Conservation (phyloP, 2,797 vertebrate genomes). For the Esox masquinongy region DNA sequence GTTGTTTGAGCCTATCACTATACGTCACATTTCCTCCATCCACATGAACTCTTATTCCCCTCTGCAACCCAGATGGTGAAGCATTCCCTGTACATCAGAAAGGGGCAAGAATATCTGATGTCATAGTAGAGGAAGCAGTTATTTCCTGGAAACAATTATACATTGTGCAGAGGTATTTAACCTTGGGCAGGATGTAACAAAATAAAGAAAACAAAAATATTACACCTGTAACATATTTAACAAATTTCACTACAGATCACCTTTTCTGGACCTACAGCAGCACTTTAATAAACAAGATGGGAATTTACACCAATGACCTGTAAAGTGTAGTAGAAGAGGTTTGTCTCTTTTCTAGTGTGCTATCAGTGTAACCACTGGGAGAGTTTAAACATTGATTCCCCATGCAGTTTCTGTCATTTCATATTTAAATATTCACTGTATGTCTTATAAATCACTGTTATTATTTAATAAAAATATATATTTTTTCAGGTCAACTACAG, state of each 20-base stretch:
- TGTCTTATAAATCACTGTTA: too few species aligned
- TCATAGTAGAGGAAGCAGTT: not conserved
- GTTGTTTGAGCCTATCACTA: not conserved
- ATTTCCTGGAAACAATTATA: not conserved
- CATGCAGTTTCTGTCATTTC: too few species aligned
- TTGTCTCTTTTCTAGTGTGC: not conserved
- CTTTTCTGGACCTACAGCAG: not conserved
- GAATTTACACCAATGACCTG: not conserved
- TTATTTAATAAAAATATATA: too few species aligned
- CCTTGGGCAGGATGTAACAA: not conserved
- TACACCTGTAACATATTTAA: not conserved
- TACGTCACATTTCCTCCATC: slow-evolving; percentile 6
- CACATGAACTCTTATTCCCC: not conserved
- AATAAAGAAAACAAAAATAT: not conserved
- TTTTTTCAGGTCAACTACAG: too few species aligned
- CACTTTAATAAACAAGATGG: not conserved
- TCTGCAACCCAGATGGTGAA: not conserved
- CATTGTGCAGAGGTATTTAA: not conserved
- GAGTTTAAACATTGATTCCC: not conserved
- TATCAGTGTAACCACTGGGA: not conserved
- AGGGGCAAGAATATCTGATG: not conserved
- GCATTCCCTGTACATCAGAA: not conserved
- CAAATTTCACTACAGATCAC: not conserved
- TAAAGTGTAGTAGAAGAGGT: not conserved
- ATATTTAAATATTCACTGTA: too few species aligned